Evolutionary conservation across 30 jellyfish, hydroid and myxozoan species (phyloP), one percentile per base, ranked within the genome.

Genomic region (Sanderia malayensis): DNA sequence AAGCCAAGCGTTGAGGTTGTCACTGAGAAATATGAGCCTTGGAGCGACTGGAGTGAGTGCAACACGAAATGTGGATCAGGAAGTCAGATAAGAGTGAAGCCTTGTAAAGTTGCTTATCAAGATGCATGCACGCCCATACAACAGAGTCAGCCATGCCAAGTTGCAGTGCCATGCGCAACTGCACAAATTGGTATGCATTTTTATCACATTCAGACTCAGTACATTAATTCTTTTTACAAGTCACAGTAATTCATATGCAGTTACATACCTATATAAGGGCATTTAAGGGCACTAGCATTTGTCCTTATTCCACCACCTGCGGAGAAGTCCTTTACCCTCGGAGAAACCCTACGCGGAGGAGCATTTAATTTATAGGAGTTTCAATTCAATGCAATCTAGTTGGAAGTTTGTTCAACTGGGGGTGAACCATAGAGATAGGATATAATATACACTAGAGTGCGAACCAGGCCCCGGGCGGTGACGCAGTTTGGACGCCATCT

Each of bases 11-110:
- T 65, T 22, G 89, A 78, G 52, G 89, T 78, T 11, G 89, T 33
- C 2, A 79, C 70, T 1, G 89, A 78, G 60, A 78, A 78, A 25
- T 78, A 78, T 61, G 89, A 78, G 81, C 89, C 89, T 1, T 78
- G 89, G 89, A 78, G 89, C 53, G 89, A 78, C 74, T 78, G 89
- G 89, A 78, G 89, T 37, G 60, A 81, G 7, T 78, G 89, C 52
- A 78, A 82, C 53, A 75, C 89, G 57, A 74, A 78, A 32, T 78
- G 89, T 55, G 89, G 89, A 31, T 31, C 89, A 2, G 89, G 89
- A 15, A 81, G 66, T 67, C 89, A 78, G 70, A 78, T 78, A 21
- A 70, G 89, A 31, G 89, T 78, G 13, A 65, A 76, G 19, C 89
- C 89, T 0, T 78, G 89, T 66, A 78, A 78, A 44, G 82, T 78